phyloP scores from a whole-genome alignment of 2,888 invertebrate genomes.

The Agrilus biguttatus region DNA sequence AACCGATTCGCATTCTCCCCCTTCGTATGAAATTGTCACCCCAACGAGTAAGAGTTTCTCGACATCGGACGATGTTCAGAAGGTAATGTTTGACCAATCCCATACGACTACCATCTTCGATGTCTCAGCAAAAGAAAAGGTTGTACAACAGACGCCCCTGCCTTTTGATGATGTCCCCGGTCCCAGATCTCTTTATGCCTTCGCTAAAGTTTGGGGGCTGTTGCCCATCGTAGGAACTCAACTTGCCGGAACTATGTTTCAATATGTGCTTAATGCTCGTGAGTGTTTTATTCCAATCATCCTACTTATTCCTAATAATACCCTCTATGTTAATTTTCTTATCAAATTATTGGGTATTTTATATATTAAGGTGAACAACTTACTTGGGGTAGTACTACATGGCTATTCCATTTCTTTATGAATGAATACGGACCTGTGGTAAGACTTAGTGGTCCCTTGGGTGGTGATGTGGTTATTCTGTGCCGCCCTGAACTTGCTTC shows the following conservation, averaged over 20 bases:
- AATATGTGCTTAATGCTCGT: conserved; percentile 38
- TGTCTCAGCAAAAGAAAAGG: no score
- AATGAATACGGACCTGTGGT: conserved; percentile 50
- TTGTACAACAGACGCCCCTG: conserved; percentile 10
- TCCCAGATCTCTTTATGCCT: conserved; percentile 39
- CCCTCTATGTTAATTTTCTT: background rate
- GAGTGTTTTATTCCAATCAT: conserved; percentile 13
- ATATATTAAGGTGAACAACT: conserved; percentile 25
- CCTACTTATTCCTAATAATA: background rate
- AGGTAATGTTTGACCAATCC: no score
- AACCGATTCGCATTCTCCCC: no score
- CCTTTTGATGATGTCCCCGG: conserved; percentile 53
- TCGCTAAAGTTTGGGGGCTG: conserved; percentile 44
- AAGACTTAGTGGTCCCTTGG: conserved; percentile 47
- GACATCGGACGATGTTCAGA: no score
- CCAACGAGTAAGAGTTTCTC: no score
- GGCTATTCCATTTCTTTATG: conserved; percentile 32
- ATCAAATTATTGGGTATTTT: background rate
- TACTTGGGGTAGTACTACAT: conserved; percentile 32
- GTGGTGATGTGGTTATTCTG: conserved; percentile 46
- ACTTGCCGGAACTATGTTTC: conserved; percentile 37
- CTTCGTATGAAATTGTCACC: no score
- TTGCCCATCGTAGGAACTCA: conserved; percentile 49
- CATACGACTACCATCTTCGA: no score
- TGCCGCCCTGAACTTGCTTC: conserved; percentile 50